These are phyloP conservation scores for Pilophorus perplexus DNA, from an alignment of 2,888 invertebrate genomes.

Conservation along the genomic window DNA sequence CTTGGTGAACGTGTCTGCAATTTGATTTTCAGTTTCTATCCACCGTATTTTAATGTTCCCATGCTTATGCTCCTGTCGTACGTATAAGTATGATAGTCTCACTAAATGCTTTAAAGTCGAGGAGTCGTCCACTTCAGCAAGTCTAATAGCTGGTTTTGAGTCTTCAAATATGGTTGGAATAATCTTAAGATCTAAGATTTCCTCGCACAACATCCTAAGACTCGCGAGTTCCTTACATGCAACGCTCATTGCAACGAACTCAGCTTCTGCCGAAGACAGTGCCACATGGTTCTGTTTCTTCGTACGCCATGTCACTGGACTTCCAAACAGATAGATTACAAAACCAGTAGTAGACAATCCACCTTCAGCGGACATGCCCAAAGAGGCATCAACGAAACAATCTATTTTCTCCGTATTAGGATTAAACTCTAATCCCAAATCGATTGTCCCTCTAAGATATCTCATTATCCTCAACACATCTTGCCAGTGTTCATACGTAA, in stretches of 20 bases:
- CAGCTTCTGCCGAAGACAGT: neutral
- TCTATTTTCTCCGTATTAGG: too few relatives aligned
- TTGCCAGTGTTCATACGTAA: neutral
- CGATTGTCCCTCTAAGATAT: neutral
- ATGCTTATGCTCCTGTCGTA: neutral
- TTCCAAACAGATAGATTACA: neutral
- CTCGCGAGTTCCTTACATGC: neutral
- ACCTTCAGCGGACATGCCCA: neutral
- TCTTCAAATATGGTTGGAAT: conserved; percentile 3
- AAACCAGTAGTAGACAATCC: neutral
- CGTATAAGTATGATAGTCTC: neutral
- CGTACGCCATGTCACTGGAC: neutral
- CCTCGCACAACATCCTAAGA: neutral
- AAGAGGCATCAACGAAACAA: neutral
- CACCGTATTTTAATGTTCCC: neutral
- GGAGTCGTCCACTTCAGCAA: neutral
- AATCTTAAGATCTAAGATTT: neutral
- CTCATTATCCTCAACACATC: neutral
- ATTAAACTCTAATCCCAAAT: neutral
- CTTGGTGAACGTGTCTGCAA: neutral
- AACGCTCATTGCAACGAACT: neutral
- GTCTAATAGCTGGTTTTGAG: neutral
- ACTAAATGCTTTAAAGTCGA: conserved; percentile 2
- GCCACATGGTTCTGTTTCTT: conserved; percentile 2
- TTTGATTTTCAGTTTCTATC: neutral